Evolutionary conservation across 2,797 vertebrate species (phyloP).

Genomic region (Brachyrhaphis roseni): DNA sequence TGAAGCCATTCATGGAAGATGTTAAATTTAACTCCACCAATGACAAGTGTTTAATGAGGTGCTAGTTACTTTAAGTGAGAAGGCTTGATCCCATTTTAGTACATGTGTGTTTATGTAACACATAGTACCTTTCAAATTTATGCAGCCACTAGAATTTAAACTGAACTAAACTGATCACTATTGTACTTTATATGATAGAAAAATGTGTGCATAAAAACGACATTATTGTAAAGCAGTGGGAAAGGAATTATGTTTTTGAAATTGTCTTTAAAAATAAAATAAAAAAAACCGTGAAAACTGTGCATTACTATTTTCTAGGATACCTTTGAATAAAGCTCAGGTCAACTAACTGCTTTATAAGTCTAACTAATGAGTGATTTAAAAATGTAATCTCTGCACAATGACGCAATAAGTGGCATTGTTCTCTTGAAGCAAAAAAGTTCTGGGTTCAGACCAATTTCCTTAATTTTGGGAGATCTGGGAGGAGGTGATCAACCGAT

Average conservation of each 20-base stretch:
- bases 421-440: not conserved
- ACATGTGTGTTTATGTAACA: not conserved
- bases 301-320: not conserved
- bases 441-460: not conserved
- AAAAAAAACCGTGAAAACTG: not conserved
- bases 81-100: conserved; percentile 24
- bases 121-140: not conserved
- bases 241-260: not conserved
- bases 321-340: not conserved
- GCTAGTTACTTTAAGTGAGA: conserved; percentile 21
- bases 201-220: not conserved
- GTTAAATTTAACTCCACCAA: conserved; percentile 30
- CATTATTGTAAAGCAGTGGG: not conserved
- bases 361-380: not conserved
- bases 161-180: not conserved
- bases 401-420: not conserved
- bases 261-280: not conserved
- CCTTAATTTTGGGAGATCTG: no score
- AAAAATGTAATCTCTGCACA: not conserved
- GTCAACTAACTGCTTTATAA: not conserved
- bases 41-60: conserved; percentile 31
- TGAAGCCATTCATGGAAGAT: conserved; percentile 28
- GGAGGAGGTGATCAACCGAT: no score
- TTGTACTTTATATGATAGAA: not conserved
- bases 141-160: not conserved